Conservation (phyloP, 2,113 vertebrate genomes). For the Xenopus borealis region DNA sequence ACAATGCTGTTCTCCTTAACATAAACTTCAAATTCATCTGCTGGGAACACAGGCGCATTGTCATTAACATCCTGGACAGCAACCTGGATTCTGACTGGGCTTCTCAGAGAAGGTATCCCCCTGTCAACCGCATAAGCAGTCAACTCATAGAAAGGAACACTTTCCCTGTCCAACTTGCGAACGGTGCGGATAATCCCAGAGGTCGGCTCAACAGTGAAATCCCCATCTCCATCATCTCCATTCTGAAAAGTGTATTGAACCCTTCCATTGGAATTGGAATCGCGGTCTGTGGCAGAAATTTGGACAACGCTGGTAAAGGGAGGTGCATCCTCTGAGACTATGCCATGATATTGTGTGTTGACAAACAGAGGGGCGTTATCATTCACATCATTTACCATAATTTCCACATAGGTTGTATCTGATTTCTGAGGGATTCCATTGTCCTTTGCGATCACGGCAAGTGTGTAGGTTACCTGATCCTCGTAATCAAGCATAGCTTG, state of each 20-base stretch:
- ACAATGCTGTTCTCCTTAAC: constrained; percentile 96
- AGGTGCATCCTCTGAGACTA: constrained; percentile 90
- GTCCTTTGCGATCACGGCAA: constrained; percentile 94
- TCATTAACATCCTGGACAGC: constrained; percentile 93
- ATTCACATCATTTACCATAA: constrained; percentile 97
- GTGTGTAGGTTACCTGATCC: constrained; percentile 92
- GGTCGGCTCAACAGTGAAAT: constrained; percentile 96
- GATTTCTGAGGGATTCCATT: constrained; percentile 98
- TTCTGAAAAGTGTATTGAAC: constrained; percentile 98
- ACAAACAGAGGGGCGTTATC: constrained; percentile 94
- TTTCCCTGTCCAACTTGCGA: constrained; percentile 88
- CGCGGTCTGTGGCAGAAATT: constrained; percentile 93
- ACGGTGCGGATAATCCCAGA: constrained; percentile 93
- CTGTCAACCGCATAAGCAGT: constrained; percentile 93
- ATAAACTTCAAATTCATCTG: constrained; percentile 91
- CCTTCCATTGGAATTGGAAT: constrained; percentile 89
- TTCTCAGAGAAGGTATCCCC: constrained; percentile 84
- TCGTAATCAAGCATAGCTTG: constrained; percentile 95
- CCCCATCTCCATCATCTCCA: constrained; percentile 93
- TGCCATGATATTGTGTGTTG: constrained; percentile 86
- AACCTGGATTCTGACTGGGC: constrained; percentile 91
- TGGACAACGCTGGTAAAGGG: constrained; percentile 94
- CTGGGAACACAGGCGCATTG: constrained; percentile 91
- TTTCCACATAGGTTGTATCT: constrained; percentile 95
- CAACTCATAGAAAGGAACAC: constrained; percentile 86